Percentiles rank a stretch among this genome's conserved stretches.
These are phyloP conservation scores for Tricholauxania praeusta DNA, from an alignment of 2,888 invertebrate genomes.

Conservation along the genomic window DNA sequence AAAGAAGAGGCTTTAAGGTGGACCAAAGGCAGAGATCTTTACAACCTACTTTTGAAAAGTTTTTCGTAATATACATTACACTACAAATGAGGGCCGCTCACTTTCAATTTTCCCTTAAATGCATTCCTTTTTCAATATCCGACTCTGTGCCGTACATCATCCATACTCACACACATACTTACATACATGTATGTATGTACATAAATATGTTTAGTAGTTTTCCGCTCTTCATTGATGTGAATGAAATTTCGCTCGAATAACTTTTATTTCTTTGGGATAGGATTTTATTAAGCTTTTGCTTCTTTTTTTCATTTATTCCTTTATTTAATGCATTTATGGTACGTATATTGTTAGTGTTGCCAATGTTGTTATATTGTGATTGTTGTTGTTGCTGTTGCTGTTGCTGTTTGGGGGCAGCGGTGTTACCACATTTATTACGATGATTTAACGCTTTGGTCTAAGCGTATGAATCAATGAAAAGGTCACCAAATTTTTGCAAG, in stretches of 20 bases:
- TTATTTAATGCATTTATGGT: constrained; percentile 9
- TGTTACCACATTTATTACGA: constrained; percentile 17
- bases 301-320: background rate
- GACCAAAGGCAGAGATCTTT: too few relatives aligned
- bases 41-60: too few relatives aligned
- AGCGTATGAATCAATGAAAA: constrained; percentile 9
- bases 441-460: constrained; percentile 13
- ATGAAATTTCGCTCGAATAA: constrained; percentile 23
- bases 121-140: too few relatives aligned
- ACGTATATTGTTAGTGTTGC: background rate
- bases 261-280: constrained; percentile 24
- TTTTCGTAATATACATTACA: too few relatives aligned
- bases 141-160: too few relatives aligned
- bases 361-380: constrained; percentile 1
- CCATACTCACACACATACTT: too few relatives aligned
- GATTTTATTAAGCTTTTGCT: constrained; percentile 21
- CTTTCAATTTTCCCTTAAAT: too few relatives aligned
- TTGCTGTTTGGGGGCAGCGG: background rate
- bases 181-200: background rate
- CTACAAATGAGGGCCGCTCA: too few relatives aligned
- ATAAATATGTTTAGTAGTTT: constrained; percentile 6
- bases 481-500: constrained; percentile 6
- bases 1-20: too few relatives aligned
- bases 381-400: background rate
- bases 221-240: constrained; percentile 13